These are phyloP conservation scores for Protomyctophum bolini DNA, from an alignment of 2,113 vertebrate species.

Conservation along the genomic window DNA sequence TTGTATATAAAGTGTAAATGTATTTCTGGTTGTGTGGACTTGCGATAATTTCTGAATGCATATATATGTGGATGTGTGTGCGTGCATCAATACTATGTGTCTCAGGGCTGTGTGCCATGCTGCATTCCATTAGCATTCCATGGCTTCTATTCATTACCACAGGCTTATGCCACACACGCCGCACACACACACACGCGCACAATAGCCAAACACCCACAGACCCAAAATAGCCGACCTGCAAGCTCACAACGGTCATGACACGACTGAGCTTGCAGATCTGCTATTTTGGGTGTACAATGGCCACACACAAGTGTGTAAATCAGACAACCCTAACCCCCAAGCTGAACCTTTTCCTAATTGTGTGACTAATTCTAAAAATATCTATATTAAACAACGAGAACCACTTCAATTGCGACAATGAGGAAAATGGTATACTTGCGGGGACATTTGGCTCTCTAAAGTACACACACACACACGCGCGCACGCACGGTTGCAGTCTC, in stretches of 20 bases:
- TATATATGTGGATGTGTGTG: neutral
- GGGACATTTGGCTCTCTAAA: too few relatives aligned
- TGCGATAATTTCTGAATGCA: neutral
- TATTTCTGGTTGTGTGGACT: neutral
- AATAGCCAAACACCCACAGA: constrained; percentile 6
- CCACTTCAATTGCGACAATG: too few relatives aligned
- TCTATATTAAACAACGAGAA: too few relatives aligned
- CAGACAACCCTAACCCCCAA: too few relatives aligned
- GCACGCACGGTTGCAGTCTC: constrained; percentile 12
- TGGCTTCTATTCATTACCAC: constrained; percentile 53
- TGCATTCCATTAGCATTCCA: constrained; percentile 52
- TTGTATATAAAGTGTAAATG: neutral
- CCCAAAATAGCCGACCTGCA: neutral
- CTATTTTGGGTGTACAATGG: too few relatives aligned
- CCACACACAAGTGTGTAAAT: too few relatives aligned
- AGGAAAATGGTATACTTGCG: too few relatives aligned
- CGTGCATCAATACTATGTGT: neutral
- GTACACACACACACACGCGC: constrained; percentile 5
- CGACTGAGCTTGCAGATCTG: too few relatives aligned
- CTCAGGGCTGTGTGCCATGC: constrained; percentile 10
- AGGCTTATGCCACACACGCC: constrained; percentile 9
- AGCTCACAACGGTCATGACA: too few relatives aligned
- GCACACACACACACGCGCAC: constrained; percentile 10
- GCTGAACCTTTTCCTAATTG: too few relatives aligned
- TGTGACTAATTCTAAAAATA: too few relatives aligned